phyloP scores from a whole-genome alignment of 23 tunicate species.

The Styela plicata region DNA sequence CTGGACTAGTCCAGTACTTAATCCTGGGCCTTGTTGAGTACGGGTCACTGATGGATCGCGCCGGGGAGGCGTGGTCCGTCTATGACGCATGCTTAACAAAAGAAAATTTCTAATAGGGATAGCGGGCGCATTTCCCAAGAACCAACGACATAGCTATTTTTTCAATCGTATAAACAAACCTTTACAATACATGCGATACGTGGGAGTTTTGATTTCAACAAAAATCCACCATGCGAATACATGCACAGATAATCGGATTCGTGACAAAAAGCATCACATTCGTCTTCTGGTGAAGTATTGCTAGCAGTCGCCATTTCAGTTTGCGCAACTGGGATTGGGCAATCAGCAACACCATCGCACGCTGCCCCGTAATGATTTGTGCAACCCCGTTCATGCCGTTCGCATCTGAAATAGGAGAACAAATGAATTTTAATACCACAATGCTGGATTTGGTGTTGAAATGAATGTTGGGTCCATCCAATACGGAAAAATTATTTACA shows the following conservation, averaged over 20 bases:
- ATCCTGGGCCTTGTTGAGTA: no score
- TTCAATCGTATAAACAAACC: neutral
- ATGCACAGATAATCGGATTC: neutral
- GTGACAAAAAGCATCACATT: slow-evolving; percentile 42
- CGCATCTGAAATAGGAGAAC: neutral
- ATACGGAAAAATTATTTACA: no score
- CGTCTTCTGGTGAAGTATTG: slow-evolving; percentile 56
- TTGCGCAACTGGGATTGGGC: slow-evolving; percentile 31
- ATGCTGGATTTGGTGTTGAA: no score
- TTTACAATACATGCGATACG: neutral
- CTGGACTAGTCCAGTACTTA: no score
- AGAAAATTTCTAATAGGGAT: no score
- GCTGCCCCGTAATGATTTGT: slow-evolving; percentile 7
- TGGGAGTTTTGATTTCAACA: neutral
- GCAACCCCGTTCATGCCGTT: slow-evolving; percentile 9
- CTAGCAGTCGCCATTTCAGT: slow-evolving; percentile 25
- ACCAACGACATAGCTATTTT: no score
- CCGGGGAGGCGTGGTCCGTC: no score
- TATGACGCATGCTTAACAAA: no score
- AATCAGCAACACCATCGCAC: slow-evolving; percentile 64
- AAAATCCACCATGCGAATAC: neutral
- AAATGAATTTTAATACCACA: no score
- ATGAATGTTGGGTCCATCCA: no score
- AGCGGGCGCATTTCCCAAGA: no score
- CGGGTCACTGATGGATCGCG: no score